A percentile compares a stretch with the other conserved stretches of the same genome.
Evolutionary conservation across 2,113 vertebrate species (phyloP).

Genomic region (Suncus etruscus): DNA sequence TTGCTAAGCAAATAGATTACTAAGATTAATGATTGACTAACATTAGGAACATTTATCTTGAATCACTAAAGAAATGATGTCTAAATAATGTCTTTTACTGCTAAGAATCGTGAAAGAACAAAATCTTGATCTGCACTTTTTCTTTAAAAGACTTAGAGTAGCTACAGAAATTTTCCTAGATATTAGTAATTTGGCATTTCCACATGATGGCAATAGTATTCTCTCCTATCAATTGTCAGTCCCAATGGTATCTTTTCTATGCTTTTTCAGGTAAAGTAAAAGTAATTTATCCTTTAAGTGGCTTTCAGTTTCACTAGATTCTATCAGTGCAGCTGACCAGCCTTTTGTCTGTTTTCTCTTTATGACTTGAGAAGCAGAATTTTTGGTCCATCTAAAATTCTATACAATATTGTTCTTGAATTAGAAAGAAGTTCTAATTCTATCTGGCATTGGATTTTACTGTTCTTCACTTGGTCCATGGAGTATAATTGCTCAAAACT

Average conservation of each 20-base stretch:
- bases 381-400: conserved; percentile 16
- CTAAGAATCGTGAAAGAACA: background rate
- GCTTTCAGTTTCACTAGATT: conserved; percentile 28
- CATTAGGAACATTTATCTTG: background rate
- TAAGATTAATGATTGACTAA: conserved; percentile 21
- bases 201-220: background rate
- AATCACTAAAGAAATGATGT: background rate
- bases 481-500: background rate
- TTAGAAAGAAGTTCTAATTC: conserved; percentile 21
- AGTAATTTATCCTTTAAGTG: conserved; percentile 51
- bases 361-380: conserved; percentile 29
- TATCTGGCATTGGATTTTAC: conserved; percentile 3
- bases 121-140: background rate
- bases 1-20: background rate
- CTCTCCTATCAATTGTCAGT: background rate
- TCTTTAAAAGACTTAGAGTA: background rate
- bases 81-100: background rate
- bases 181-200: conserved; percentile 18
- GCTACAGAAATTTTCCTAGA: background rate
- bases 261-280: conserved; percentile 34
- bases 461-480: conserved; percentile 2
- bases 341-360: conserved; percentile 9
- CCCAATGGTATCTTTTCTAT: conserved; percentile 40
- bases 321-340: conserved; percentile 10
- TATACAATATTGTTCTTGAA: conserved; percentile 19